Conservation (phyloP, 2,888 invertebrate species). For the Melinopterus prodromus region DNA sequence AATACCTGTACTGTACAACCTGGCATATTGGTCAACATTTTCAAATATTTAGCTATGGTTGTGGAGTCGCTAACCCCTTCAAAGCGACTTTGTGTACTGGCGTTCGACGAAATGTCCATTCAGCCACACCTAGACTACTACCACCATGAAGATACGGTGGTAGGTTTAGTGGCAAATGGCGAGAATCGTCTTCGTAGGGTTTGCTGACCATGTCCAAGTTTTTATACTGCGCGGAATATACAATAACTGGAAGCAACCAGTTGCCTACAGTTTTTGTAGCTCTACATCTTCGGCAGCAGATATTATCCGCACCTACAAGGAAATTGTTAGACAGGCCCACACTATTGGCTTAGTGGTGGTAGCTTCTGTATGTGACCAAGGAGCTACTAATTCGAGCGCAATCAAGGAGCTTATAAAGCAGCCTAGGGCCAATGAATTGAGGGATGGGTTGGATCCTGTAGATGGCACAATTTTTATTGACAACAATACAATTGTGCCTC, state of each 20-base stretch:
- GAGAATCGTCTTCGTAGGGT: constrained; percentile 15
- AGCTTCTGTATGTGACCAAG: constrained; percentile 24
- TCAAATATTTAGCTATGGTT: constrained; percentile 37
- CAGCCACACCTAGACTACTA: constrained; percentile 36
- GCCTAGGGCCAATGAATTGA: constrained; percentile 25
- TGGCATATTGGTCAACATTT: constrained; percentile 35
- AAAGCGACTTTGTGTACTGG: constrained; percentile 30
- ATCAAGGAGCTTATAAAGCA: constrained; percentile 32
- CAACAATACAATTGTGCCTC: constrained; percentile 16
- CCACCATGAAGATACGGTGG: constrained; percentile 26
- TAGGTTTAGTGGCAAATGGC: constrained; percentile 28
- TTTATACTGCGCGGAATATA: constrained; percentile 36
- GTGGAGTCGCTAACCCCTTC: constrained; percentile 25
- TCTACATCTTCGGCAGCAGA: constrained; percentile 21
- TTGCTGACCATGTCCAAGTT: constrained; percentile 38
- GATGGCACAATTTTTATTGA: constrained; percentile 8
- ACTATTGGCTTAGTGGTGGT: constrained; percentile 27
- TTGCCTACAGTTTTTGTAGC: constrained; percentile 35
- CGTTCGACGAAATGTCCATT: constrained; percentile 42
- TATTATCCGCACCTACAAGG: constrained; percentile 38
- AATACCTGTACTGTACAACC: constrained; percentile 40
- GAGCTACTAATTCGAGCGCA: constrained; percentile 18
- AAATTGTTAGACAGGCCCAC: constrained; percentile 38
- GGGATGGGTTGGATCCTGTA: background rate
- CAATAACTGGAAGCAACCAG: constrained; percentile 38